phyloP scores from a whole-genome alignment of 1,140 invertebrate genomes.

The Dolichoris vasculosae region DNA sequence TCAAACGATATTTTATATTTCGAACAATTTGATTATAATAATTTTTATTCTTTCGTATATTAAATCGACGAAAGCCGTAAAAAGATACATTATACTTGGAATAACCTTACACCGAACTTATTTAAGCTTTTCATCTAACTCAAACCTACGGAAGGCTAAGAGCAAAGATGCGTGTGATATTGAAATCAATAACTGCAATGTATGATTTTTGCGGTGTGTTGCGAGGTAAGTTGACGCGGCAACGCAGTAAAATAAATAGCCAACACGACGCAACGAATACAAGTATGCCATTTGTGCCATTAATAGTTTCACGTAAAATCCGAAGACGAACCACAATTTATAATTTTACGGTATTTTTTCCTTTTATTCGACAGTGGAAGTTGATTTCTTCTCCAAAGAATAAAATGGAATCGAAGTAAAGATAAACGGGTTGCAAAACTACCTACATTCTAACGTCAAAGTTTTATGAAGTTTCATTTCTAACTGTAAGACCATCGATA shows the following conservation, averaged over 20 bases:
- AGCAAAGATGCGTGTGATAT: constrained; percentile 2
- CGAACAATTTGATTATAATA: no score
- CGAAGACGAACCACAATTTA: constrained; percentile 13
- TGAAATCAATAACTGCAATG: constrained; percentile 36
- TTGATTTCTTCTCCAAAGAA: background rate
- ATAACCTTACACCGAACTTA: background rate
- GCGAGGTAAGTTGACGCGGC: background rate
- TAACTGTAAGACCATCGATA: background rate
- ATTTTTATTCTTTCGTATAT: no score
- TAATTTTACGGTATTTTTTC: background rate
- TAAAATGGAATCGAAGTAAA: background rate
- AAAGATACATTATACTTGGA: no score
- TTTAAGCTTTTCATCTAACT: background rate
- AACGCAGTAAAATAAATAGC: background rate
- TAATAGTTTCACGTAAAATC: constrained; percentile 1
- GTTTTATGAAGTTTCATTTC: background rate
- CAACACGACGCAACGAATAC: background rate
- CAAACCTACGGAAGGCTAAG: background rate
- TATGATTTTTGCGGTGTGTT: constrained; percentile 14
- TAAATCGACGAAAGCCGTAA: no score
- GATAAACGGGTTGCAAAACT: background rate
- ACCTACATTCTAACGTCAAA: background rate
- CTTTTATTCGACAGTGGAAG: background rate
- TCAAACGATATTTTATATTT: no score
- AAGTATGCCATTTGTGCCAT: background rate